Evolutionary conservation across 1,140 invertebrate species (phyloP).

Genomic region (Lordiphosa stackelbergi): DNA sequence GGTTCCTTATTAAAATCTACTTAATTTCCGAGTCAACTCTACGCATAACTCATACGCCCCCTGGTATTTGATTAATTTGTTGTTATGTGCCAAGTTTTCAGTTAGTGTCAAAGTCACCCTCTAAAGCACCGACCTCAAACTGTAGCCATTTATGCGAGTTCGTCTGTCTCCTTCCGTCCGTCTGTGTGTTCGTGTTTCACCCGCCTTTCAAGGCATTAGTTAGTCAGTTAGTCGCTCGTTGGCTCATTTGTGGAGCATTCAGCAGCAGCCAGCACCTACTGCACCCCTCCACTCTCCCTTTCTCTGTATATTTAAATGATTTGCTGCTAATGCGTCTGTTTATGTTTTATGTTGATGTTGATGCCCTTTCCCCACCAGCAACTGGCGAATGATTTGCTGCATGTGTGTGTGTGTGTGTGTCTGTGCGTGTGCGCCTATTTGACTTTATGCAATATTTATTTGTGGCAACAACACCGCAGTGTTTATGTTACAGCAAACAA

Average conservation of each 20-base stretch:
- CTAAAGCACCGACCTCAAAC: constrained; percentile 8
- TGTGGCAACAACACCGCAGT: constrained; percentile 44
- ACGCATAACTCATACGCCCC: constrained; percentile 3
- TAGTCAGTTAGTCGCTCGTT: constrained; percentile 44
- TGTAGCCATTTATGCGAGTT: constrained; percentile 15
- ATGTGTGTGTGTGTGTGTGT: constrained; percentile 5
- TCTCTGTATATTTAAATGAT: constrained; percentile 67
- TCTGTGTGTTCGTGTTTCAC: constrained; percentile 8
- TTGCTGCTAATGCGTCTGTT: constrained; percentile 72
- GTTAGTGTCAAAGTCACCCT: constrained; percentile 15
- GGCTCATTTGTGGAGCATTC: constrained; percentile 23
- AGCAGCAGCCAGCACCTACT: not conserved
- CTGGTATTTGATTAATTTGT: constrained; percentile 2
- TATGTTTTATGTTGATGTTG: constrained; percentile 71
- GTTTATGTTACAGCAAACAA: constrained; percentile 53
- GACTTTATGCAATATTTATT: constrained; percentile 72
- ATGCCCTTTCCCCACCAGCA: constrained; percentile 14
- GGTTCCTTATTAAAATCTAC: too few relatives aligned
- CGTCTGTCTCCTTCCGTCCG: constrained; percentile 1
- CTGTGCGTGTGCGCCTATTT: constrained; percentile 49
- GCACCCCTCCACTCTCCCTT: constrained; percentile 1
- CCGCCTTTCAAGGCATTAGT: constrained; percentile 45
- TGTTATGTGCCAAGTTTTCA: constrained; percentile 1
- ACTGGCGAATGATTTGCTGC: constrained; percentile 24
- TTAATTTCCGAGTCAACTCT: too few relatives aligned